These are phyloP conservation scores for Salmo trutta DNA, from an alignment of 2,797 vertebrate species.

Conservation along the genomic window DNA sequence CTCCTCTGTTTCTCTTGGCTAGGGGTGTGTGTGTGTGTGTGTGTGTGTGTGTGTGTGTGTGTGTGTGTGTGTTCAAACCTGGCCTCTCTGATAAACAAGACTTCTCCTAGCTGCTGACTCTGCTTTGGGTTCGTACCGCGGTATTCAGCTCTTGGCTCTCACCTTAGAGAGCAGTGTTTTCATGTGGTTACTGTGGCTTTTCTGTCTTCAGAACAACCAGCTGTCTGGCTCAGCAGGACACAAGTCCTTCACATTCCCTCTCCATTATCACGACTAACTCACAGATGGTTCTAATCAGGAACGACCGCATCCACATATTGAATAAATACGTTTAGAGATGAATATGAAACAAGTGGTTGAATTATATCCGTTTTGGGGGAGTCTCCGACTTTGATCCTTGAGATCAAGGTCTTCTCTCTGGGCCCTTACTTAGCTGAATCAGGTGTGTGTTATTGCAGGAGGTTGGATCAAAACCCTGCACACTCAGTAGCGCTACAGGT, in stretches of 20 bases:
- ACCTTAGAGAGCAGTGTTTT: conserved; percentile 38
- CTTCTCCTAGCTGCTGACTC: conserved; percentile 55
- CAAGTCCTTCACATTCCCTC: conserved; percentile 36
- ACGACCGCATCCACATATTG: conserved; percentile 10
- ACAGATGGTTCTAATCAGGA: conserved; percentile 37
- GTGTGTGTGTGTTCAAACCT: not conserved
- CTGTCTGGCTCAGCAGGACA: conserved; percentile 32
- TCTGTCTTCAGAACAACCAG: conserved; percentile 49
- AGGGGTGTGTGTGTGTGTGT: conserved; percentile 11
- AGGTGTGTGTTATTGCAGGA: too few relatives aligned
- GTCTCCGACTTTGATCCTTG: too few relatives aligned
- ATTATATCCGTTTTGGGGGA: too few relatives aligned
- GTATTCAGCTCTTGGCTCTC: conserved; percentile 53
- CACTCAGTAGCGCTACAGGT: not conserved
- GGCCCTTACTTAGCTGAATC: too few relatives aligned
- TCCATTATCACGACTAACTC: conserved; percentile 26
- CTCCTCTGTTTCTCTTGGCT: conserved; percentile 20
- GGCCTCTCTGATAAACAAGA: conserved; percentile 44
- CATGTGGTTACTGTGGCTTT: conserved; percentile 50
- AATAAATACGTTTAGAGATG: conserved; percentile 12
- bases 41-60: too few relatives aligned
- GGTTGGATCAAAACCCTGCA: too few relatives aligned
- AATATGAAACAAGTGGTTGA: too few relatives aligned
- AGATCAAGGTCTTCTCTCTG: too few relatives aligned
- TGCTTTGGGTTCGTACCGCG: conserved; percentile 42